Conservation (phyloP, 2,888 invertebrate species). For the Cosmia pyralina region DNA sequence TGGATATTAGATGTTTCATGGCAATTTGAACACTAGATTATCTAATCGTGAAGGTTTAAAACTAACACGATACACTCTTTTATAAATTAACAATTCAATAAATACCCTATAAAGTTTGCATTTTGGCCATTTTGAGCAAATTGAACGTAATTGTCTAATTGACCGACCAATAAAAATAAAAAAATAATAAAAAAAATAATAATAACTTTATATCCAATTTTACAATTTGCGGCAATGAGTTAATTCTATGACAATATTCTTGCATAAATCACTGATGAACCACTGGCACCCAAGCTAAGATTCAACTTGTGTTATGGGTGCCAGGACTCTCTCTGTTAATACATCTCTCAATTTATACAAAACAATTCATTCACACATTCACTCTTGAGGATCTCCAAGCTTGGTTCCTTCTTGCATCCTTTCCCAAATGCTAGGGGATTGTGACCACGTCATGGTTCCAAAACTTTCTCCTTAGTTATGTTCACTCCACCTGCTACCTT, state of each 20-base stretch:
- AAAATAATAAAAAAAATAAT: too few species aligned
- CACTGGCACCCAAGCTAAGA: too few species aligned
- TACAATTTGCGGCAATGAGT: too few species aligned
- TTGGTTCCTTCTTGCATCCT: background rate
- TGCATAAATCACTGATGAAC: too few species aligned
- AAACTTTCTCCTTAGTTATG: background rate
- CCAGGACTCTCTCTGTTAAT: too few species aligned
- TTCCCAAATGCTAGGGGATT: background rate
- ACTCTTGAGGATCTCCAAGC: constrained; percentile 7
- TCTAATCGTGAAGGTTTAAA: constrained; percentile 45
- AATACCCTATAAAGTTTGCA: constrained; percentile 10
- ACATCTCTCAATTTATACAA: too few species aligned
- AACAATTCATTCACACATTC: constrained; percentile 10
- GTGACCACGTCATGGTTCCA: background rate
- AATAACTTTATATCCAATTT: too few species aligned
- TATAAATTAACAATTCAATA: constrained; percentile 29
- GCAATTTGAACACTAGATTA: constrained; percentile 49
- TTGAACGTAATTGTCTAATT: constrained; percentile 34
- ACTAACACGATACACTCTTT: constrained; percentile 31
- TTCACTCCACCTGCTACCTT: background rate
- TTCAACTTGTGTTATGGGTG: too few species aligned
- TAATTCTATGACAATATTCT: too few species aligned
- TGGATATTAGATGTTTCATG: constrained; percentile 54
- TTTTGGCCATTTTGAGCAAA: constrained; percentile 31
- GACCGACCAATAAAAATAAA: too few species aligned